Evolutionary conservation across 2,797 vertebrate species (phyloP), one percentile per base, ranked within the genome.

Genomic region (Diglossa cyanea): DNA sequence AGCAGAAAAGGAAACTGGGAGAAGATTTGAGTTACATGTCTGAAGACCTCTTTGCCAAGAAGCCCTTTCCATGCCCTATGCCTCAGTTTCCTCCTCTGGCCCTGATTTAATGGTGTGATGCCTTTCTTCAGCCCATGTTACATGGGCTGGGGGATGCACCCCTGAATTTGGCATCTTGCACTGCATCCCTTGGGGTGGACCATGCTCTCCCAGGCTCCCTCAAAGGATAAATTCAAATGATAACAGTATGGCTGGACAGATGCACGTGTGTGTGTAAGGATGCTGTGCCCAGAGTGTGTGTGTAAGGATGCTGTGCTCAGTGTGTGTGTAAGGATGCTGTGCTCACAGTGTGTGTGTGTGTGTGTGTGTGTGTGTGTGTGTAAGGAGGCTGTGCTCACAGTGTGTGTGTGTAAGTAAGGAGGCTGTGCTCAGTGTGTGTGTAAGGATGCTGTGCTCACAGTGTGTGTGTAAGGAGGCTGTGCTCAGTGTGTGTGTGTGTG

Each of bases 181-280:
- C 37, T 1, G 0, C 28, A 11, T 71, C 2, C 18, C 44, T 88
- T 73, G 23, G 26, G 42, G 14, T 60, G 16, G 6, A n/a, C 24
- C 24, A 2, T 12, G 20, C 5, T 63, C 11, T 63, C 35, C 42
- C n/a, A 75, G 2, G 2, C 26, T 87, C 39, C 20, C 50, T 68
- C 44, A 28, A 50, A 88, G 60, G 17, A 86, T 48, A 63, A 83
- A 77, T 61, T 45, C 67, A 37, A 51, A 90, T 31, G 31, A 21
- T 39, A 53, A 21, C 50, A 67, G 35, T 19, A 4, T 5, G 6
- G 53, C 54, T 18, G 53, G 28, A 26, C 5, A 6, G 25, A n/a
- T 0, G 2, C 5, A 1, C 1, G 6, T 12, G 50, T 15, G 50
- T 19, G n/a, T 39, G 30, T 45, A 37, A 44, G 81, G 57, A 33